These are phyloP conservation scores for Sceliomorpha sp. DNA, from an alignment of 2,888 invertebrate genomes.

Conservation along the genomic window DNA sequence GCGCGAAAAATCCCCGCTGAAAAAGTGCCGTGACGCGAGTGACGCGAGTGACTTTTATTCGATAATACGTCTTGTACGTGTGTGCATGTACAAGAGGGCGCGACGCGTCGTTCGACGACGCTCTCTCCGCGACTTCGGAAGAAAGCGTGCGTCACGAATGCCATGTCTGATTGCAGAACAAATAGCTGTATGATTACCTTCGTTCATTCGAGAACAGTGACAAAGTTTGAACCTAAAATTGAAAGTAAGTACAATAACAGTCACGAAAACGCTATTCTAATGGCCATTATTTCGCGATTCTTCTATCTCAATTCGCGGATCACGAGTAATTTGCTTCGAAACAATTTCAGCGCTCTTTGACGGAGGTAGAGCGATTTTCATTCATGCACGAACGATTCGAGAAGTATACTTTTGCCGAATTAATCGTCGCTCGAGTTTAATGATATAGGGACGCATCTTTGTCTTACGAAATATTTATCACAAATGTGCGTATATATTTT, in stretches of 20 bases:
- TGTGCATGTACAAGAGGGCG: too few species aligned
- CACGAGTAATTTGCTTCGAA: conserved; percentile 11
- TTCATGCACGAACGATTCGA: too few species aligned
- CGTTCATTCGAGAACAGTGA: conserved; percentile 61
- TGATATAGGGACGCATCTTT: too few species aligned
- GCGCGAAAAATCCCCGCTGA: too few species aligned
- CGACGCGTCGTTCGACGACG: too few species aligned
- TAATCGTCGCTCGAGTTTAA: neutral
- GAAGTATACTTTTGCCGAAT: too few species aligned
- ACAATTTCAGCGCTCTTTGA: too few species aligned
- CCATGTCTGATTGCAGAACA: conserved; percentile 67
- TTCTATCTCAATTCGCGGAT: conserved; percentile 46
- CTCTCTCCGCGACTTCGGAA: conserved; percentile 45
- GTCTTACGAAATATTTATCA: too few species aligned
- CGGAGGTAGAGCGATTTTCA: too few species aligned
- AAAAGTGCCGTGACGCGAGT: too few species aligned
- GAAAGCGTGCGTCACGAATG: conserved; percentile 72
- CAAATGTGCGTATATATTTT: too few species aligned
- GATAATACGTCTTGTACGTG: conserved; percentile 18
- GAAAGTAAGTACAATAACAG: conserved; percentile 74
- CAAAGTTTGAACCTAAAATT: conserved; percentile 75
- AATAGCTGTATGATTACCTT: conserved; percentile 65
- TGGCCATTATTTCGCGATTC: conserved; percentile 45
- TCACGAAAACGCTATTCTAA: conserved; percentile 67
- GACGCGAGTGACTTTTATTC: too few species aligned